Base-by-base conservation (phyloP, 2,113 vertebrate species). In the Motacilla alba region DNA sequence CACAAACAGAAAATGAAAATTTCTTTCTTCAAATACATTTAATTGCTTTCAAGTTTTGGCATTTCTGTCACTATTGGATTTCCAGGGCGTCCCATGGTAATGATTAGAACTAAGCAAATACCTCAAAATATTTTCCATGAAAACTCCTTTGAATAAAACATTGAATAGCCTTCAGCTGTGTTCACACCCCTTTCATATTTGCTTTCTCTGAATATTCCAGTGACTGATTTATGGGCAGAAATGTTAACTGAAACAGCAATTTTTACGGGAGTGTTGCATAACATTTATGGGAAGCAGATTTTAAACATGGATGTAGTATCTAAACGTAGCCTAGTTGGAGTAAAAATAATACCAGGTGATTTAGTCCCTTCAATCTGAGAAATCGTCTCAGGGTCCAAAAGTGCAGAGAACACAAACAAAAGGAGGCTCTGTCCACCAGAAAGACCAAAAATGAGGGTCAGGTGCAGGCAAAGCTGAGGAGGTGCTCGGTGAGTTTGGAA, bases 131-230 rank as follows among this genome's bases (percentile, higher is more conserved):
- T 92, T 97, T 97, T 95, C 95, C 94, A 75, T 75, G 80, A 87
- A 87, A 92, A 93, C 69, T 96, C 88, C 83, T 87, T 95, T 96
- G 95, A 97, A 95, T 97, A 94, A 96, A 97, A 96, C 90, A 92
- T 95, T 62, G 94, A 96, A 96, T 95, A 93, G 94, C 96, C 96
- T 96, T 96, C 93, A 96, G 96, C 95, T 92, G 93, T 94, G 80
- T 96, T 97, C 96, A 94, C 93, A 97, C 93, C 96, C 96, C 90
- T 95, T 93, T 96, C 88, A 27, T 96, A 96, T 96, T 97, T 96
- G 92, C 95, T 95, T 93, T 96, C 90, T 95, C 90, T 96, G 95
- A 96, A 96, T 97, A 96, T 97, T 96, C 90, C 80, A 94, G 83
- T 96, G 93, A 96, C 92, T 96, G 96, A 97, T 96, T 96, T 96